Base-by-base conservation (phyloP, 1,140 invertebrate species). In the Cecropterus lyciades region DNA sequence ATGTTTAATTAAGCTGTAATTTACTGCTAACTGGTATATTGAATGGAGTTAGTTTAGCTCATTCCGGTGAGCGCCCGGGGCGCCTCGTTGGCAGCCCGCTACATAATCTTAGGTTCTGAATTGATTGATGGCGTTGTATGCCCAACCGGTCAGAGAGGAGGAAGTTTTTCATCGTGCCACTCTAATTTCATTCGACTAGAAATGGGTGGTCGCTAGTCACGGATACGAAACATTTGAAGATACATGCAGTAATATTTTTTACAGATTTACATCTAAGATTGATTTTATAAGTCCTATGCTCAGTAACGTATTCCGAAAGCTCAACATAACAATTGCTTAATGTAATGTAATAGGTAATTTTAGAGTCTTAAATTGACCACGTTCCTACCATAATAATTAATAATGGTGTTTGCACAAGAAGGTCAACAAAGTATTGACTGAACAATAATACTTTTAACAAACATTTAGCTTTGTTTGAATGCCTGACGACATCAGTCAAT, bases 1-100 rank as follows among this genome's bases (percentile, higher is more conserved):
- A 81, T 84, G 77, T 77, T 88, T 85, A 84, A 88, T 86, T 85
- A 88, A 80, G 73, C 59, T 68, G 80, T 79, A 83, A 86, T 85
- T 86, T 84, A 79, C 73, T 75, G 74, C 67, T 82, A 79, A 82
- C 79, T 80, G 72, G 70, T 66, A 70, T 74, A 74, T 73, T 73
- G 74, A 73, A 73, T 73, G 76, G 63, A 72, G 72, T 72, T 70
- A 64, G 73, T 70, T 70, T 69, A 65, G 66, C 62, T 63, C 69
- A 70, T 64, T 75, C 73, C 43, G 67, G 53, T 60, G 64, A 67
- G 40, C 65, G 71, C 74, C 62, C 49, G 14, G 63, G 70, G 74
- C 70, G 59, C 14, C 59, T 62, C 49, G 57, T 67, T 64, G 17
- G 43, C 64, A 62, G 56, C 66, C 27, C 53, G 40, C 60, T 43